These are phyloP conservation scores for Meghimatium bilineatum DNA, from an alignment of 2,888 invertebrate species.

Conservation along the genomic window DNA sequence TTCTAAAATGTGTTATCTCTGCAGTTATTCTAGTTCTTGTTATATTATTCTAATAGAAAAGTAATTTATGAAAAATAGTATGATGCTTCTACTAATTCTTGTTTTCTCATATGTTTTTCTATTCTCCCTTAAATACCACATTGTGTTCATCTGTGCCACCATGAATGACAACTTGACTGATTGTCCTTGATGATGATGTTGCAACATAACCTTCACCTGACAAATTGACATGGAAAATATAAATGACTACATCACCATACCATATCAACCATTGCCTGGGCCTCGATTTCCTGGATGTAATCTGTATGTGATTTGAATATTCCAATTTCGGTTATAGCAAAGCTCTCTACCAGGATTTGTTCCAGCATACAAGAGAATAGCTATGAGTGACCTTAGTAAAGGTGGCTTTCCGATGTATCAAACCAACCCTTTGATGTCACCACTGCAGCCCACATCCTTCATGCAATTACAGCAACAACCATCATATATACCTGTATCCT, in stretches of 20 bases:
- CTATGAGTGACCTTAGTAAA: conserved; percentile 81
- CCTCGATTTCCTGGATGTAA: neutral
- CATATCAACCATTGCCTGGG: neutral
- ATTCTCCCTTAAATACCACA: neutral
- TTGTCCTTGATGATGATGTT: neutral
- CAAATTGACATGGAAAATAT: neutral
- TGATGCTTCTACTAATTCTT: neutral
- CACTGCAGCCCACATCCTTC: conserved; percentile 43
- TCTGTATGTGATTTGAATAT: conserved; percentile 1
- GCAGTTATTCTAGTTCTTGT: neutral
- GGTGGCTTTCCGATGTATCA: conserved; percentile 95
- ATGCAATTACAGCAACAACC: conserved; percentile 47
- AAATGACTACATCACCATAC: neutral
- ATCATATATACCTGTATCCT: conserved; percentile 48
- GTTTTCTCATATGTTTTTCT: too few relatives aligned
- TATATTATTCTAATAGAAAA: neutral
- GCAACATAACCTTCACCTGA: neutral
- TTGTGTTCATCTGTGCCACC: neutral
- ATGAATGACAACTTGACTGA: neutral
- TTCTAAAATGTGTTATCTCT: neutral
- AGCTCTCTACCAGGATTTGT: conserved; percentile 44
- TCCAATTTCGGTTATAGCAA: neutral
- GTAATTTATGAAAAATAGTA: neutral
- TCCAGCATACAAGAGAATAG: conserved; percentile 94
- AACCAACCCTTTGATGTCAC: conserved; percentile 58